phyloP scores from a whole-genome alignment of 2,888 invertebrate species.

The Trissonchulus sp. region DNA sequence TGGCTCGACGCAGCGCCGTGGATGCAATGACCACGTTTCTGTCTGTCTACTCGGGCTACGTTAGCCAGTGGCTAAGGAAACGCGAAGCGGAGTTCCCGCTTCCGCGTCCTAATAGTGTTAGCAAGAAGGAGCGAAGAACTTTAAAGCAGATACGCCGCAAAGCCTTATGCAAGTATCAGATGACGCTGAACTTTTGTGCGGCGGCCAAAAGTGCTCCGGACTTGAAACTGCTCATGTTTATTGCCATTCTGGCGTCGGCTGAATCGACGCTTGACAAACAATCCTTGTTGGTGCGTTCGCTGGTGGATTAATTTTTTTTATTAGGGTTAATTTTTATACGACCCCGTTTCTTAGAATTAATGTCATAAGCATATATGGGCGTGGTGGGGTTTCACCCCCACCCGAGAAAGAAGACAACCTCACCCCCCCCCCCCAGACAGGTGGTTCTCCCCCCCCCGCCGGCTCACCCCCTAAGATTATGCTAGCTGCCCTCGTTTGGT shows the following conservation, averaged over 20 bases:
- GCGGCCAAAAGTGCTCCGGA: not conserved
- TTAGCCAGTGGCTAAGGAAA: not conserved
- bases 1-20: not conserved
- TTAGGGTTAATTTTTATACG: no score
- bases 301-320: no score
- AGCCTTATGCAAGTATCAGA: not conserved
- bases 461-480: no score
- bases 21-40: not conserved
- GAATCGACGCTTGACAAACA: not conserved
- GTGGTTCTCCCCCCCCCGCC: no score
- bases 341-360: no score
- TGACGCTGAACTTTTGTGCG: not conserved
- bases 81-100: no score
- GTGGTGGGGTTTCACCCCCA: no score
- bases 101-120: not conserved
- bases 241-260: not conserved
- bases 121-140: not conserved
- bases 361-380: no score
- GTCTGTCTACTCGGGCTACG: not conserved
- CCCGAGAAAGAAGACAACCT: no score
- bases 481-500: no score
- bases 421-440: no score
- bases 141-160: no score
- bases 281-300: not conserved
- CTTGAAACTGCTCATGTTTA: not conserved